A percentile compares a stretch with the other conserved stretches of the same genome.
Conservation (phyloP, 2,888 invertebrate genomes). For the Cantharis nigra region DNA sequence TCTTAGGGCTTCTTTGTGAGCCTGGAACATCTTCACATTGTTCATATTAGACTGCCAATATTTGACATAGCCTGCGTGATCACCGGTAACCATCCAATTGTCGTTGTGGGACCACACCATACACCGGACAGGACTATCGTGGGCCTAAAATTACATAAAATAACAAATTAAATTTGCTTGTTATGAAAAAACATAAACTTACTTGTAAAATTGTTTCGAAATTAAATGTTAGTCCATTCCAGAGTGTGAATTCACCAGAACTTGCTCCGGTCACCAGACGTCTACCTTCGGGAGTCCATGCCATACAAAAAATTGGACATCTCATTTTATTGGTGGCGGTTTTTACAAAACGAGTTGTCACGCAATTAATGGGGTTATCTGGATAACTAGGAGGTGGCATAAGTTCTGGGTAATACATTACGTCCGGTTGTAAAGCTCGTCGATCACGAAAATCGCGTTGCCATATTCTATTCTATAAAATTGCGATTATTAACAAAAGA, state of each 20-base stretch:
- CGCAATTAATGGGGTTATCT: conserved; percentile 96
- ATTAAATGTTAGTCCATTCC: conserved; percentile 99
- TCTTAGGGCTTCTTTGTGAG: conserved; percentile 98
- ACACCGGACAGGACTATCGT: conserved; percentile 97
- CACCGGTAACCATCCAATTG: conserved; percentile 99
- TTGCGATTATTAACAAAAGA: conserved; percentile 27
- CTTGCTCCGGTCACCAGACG: conserved; percentile 97
- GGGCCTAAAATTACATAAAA: conserved; percentile 72
- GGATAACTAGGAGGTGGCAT: conserved; percentile 92
- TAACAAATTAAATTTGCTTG: neutral
- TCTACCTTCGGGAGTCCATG: conserved; percentile 99
- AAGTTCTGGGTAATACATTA: conserved; percentile 91
- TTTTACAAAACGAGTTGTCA: conserved; percentile 93
- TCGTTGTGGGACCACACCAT: conserved; percentile 99
- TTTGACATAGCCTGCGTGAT: conserved; percentile 98
- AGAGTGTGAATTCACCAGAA: conserved; percentile 98
- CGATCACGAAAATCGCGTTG: conserved; percentile 91
- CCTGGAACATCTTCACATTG: conserved; percentile 99
- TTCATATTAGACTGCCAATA: conserved; percentile 99
- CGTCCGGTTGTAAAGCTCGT: conserved; percentile 90
- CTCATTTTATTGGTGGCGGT: conserved; percentile 99
- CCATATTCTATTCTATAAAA: conserved; percentile 84
- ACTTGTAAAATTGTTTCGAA: conserved; percentile 99
- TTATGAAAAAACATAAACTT: conserved; percentile 36
- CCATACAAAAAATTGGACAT: conserved; percentile 98